Evolutionary conservation across 1,140 invertebrate genomes (phyloP), one percentile per base, ranked within the genome.

Genomic region (Ips nitidus): DNA sequence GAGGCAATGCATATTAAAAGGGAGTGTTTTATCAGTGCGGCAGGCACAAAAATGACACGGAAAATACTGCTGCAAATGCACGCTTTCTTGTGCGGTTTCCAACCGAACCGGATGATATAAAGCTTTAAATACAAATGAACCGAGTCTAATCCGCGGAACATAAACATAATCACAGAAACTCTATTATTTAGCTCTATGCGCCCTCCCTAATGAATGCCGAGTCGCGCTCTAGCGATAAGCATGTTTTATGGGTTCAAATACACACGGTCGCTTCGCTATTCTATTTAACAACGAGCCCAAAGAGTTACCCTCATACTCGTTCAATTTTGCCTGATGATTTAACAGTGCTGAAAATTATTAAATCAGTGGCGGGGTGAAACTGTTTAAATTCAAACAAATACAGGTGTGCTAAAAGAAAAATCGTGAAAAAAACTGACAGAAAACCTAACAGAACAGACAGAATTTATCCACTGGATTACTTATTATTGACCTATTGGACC

Each of bases 151-250:
- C 65, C 65, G 55, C 55, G 52, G 55, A 67, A 67, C 56, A 58
- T 67, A 67, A 67, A 67, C 65, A 67, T 59, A 67, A 67, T 67
- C 65, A 67, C 65, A 67, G 56, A 67, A 67, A 58, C 56, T 58
- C 65, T 52, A 67, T 59, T 59, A 22, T 22, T 58, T 38, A 50
- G 52, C 55, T 59, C 65, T 65, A 65, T 65, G 53, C 56, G 52
- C 63, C 45, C 52, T 55, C 40, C 2, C 41, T 67, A 67, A 67
- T 67, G 65, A 58, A 67, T 67, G 55, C 65, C 37, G 2, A 50
- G 65, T 59, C 55, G 65, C 38, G 65, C 45, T 58, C 65, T 8
- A 38, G 36, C 43, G 65, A 67, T 67, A 67, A 67, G 65, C 55
- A 39, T 67, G 56, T 37, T 67, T 67, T 67, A 67, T 67, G 65